Conservation (phyloP, 2,113 vertebrate species). For the Oreochromis spilurus region DNA sequence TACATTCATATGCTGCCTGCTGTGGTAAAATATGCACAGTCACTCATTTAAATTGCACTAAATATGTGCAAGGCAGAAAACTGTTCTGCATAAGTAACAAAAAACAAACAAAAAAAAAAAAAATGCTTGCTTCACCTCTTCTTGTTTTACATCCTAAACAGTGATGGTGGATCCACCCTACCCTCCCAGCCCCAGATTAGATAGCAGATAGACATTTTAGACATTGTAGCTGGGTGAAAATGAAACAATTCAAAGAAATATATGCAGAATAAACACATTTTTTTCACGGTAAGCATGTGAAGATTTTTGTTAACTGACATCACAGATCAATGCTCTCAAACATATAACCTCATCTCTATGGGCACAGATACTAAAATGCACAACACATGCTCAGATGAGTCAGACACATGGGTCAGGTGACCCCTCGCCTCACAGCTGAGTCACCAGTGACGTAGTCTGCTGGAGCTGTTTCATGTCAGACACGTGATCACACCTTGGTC, state of each 20-base stretch:
- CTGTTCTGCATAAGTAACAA: not conserved
- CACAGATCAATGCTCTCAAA: not conserved
- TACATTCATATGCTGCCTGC: conserved; percentile 63
- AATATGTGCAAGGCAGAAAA: conserved; percentile 30
- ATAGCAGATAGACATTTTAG: not conserved
- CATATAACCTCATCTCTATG: not conserved
- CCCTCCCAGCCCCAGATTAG: not conserved
- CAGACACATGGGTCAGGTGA: conserved; percentile 41
- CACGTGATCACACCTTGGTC: conserved; percentile 20
- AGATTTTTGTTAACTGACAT: not conserved
- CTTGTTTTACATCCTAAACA: not conserved
- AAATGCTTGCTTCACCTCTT: not conserved
- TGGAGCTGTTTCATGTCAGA: conserved; percentile 17
- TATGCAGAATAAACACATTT: not conserved
- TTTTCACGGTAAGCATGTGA: not conserved
- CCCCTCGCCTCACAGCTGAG: conserved; percentile 36
- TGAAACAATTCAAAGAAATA: not conserved
- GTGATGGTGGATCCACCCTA: not conserved
- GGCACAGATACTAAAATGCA: conserved; percentile 8
- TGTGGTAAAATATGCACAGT: conserved; percentile 58
- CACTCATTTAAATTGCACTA: conserved; percentile 34
- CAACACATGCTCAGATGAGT: conserved; percentile 44
- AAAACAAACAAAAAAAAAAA: not conserved
- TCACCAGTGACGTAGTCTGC: conserved; percentile 34
- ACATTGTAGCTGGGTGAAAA: not conserved